These are phyloP conservation scores for Pleuronectes platessa DNA, from an alignment of 2,113 vertebrate genomes.

Conservation along the genomic window DNA sequence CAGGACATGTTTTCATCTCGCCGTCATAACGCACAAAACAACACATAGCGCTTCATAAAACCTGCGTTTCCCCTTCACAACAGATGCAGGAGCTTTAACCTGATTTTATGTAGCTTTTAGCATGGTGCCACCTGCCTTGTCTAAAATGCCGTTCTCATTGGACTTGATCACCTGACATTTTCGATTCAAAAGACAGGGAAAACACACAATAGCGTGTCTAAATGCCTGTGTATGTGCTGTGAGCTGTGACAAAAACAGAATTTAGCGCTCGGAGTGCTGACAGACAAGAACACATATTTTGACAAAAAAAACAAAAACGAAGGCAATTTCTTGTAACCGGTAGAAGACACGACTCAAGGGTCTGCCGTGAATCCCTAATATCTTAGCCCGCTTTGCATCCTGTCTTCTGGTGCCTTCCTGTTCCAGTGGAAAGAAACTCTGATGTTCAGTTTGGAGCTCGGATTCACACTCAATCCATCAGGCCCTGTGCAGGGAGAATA, in stretches of 20 bases:
- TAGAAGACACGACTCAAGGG: constrained; percentile 37
- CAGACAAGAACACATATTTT: constrained; percentile 24
- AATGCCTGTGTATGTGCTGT: constrained; percentile 27
- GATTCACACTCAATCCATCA: constrained; percentile 30
- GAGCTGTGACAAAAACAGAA: constrained; percentile 5
- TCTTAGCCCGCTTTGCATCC: constrained; percentile 20
- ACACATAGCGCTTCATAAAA: constrained; percentile 41
- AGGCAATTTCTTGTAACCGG: constrained; percentile 42
- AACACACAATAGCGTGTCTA: constrained; percentile 12
- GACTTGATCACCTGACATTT: background rate
- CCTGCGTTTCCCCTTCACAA: background rate
- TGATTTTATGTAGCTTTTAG: constrained; percentile 44
- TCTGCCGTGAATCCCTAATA: constrained; percentile 51
- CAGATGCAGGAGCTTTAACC: constrained; percentile 7
- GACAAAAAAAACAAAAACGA: constrained; percentile 44
- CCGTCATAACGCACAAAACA: constrained; percentile 7
- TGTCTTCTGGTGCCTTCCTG: constrained; percentile 22
- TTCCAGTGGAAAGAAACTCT: constrained; percentile 31
- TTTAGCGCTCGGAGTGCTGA: background rate
- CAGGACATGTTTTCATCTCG: constrained; percentile 38
- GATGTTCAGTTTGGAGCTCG: constrained; percentile 49
- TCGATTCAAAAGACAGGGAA: constrained; percentile 24
- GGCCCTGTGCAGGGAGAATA: constrained; percentile 15
- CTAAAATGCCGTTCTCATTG: constrained; percentile 17
- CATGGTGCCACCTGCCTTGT: constrained; percentile 33